Evolutionary conservation across 2,113 vertebrate species (phyloP), one percentile per base, ranked within the genome.

Genomic region (Suncus etruscus): DNA sequence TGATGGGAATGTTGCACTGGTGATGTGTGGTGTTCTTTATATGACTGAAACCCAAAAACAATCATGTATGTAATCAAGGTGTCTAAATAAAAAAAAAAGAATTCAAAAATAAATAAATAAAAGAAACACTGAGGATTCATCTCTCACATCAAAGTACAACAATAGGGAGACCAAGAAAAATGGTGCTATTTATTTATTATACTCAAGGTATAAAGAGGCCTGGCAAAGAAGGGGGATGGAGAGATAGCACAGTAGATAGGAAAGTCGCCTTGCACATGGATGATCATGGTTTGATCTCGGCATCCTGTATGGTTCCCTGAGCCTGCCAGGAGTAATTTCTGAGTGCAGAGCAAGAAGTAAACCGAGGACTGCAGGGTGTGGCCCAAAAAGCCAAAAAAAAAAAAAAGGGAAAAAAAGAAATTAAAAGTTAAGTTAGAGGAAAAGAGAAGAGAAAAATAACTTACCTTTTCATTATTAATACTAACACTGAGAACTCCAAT

Each of bases 381-480:
- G 16, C 27, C 65, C 65, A 29, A 66, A 66, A 18, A 39, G 39
- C 39, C 39, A 39, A 39, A 66, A 12, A 66, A 66, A 24, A 27
- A 29, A 29, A 66, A 25, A 11, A 6, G 18, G 18, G 54, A n/a
- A n/a, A n/a, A n/a, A n/a, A n/a, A 58, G 6, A 58, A 66, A 29
- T 66, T 27, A 25, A 66, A 29, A 25, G 11, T 20, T 29, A 66
- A 66, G 58, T 5, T 22, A 69, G 27, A 39, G 85, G 4, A 22
- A 29, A 80, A 66, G 5, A 16, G 20, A 87, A n/a, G 61, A 47
- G 63, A 61, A 50, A 39, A 15, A 86, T 47, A 61, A 18, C 97
- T 97, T 95, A 98, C 98, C 97, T 98, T 98, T 89, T 99, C 98
- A 54, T 99, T 99, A 94, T 99, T 98, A 58, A 99, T 94, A 78